A percentile compares a stretch with the other conserved stretches of the same genome.
Evolutionary conservation across 2,113 vertebrate genomes (phyloP).

Genomic region (Sphaerodactylus townsendi): DNA sequence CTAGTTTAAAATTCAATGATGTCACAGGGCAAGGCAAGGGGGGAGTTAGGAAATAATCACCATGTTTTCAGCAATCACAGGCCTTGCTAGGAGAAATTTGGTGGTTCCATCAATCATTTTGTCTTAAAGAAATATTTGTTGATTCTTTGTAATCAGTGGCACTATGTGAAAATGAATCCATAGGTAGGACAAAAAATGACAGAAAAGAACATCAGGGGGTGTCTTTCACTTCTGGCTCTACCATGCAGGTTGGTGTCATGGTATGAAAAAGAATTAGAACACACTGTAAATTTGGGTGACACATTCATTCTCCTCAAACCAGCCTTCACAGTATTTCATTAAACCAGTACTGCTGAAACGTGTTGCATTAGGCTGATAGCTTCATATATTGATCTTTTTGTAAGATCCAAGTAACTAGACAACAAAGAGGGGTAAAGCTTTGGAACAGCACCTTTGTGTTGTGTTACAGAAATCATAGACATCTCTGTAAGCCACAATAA

Average conservation of each 20-base stretch:
- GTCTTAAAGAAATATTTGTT: no score
- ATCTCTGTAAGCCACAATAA: not conserved
- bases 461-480: not conserved
- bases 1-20: no score
- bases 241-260: not conserved
- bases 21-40: no score
- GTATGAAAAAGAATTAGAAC: constrained; percentile 23
- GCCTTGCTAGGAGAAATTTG: no score
- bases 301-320: not conserved
- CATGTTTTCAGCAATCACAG: no score
- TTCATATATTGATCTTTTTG: constrained; percentile 19
- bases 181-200: not conserved
- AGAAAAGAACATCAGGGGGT: not conserved
- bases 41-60: no score
- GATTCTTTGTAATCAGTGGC: no score
- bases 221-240: constrained; percentile 20
- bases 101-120: no score
- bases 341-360: constrained; percentile 40
- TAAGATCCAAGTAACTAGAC: constrained; percentile 12
- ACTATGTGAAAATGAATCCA: constrained; percentile 19
- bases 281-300: constrained; percentile 22
- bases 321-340: constrained; percentile 32
- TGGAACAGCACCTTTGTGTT: not conserved
- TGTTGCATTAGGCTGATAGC: constrained; percentile 28
- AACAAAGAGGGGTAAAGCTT: constrained; percentile 2